Conservation (phyloP, 1,140 invertebrate species). For the Drosophila baimaii region DNA sequence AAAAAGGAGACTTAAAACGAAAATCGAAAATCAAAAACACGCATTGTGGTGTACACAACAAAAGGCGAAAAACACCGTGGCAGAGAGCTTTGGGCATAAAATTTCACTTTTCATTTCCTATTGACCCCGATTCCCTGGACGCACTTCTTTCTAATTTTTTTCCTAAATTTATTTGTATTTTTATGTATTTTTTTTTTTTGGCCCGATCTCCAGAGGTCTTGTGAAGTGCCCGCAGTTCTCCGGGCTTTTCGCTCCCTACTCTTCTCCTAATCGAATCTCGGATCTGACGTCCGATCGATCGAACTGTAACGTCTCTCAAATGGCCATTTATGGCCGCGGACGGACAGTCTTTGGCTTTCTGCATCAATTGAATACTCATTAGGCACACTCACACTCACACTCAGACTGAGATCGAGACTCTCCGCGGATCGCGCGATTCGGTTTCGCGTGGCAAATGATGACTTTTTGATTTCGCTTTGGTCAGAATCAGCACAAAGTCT, state of each 20-base stretch:
- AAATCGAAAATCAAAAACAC: constrained; percentile 38
- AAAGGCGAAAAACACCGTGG: constrained; percentile 27
- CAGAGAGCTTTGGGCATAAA: constrained; percentile 54
- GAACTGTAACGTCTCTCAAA: constrained; percentile 72
- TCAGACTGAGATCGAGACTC: constrained; percentile 21
- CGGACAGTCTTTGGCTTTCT: constrained; percentile 57
- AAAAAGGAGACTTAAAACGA: constrained; percentile 22
- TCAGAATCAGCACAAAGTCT: constrained; percentile 68
- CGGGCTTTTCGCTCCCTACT: constrained; percentile 41
- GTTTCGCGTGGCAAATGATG: constrained; percentile 66
- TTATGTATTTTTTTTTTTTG: neutral
- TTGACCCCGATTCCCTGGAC: constrained; percentile 73
- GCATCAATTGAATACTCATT: constrained; percentile 80
- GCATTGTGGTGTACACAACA: constrained; percentile 36
- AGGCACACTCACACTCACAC: constrained; percentile 73
- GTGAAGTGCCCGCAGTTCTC: constrained; percentile 52
- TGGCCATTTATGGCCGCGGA: constrained; percentile 58
- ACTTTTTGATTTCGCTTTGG: constrained; percentile 72
- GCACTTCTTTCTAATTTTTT: constrained; percentile 78
- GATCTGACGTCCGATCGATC: constrained; percentile 58
- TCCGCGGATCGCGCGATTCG: constrained; percentile 45
- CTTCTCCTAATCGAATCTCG: constrained; percentile 70
- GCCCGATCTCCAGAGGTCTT: constrained; percentile 9
- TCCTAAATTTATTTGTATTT: no score
- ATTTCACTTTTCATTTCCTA: constrained; percentile 83